A percentile compares a stretch with the other conserved stretches of the same genome.
phyloP scores from a whole-genome alignment of 2,797 vertebrate species.

The Gymnodraco acuticeps region DNA sequence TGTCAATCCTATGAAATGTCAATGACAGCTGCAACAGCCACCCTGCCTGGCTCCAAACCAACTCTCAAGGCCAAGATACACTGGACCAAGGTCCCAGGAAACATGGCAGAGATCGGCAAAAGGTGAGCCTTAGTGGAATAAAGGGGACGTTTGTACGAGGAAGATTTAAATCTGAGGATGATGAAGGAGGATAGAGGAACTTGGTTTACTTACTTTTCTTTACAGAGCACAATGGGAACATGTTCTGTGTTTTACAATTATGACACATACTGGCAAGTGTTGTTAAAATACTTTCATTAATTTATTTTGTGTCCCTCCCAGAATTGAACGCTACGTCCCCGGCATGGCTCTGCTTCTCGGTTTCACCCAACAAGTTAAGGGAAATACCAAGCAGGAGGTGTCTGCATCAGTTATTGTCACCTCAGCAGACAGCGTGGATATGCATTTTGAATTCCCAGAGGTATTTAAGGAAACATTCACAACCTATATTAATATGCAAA shows the following conservation, averaged over 20 bases:
- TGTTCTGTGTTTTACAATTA: not conserved
- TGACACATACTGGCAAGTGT: slow-evolving; percentile 10
- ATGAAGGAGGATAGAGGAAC: not conserved
- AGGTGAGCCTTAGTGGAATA: slow-evolving; percentile 61
- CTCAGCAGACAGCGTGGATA: slow-evolving; percentile 74
- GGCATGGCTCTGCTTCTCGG: slow-evolving; percentile 76
- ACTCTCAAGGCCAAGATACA: slow-evolving; percentile 69
- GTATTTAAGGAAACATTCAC: slow-evolving; percentile 57
- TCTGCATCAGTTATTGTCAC: slow-evolving; percentile 66
- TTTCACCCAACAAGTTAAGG: slow-evolving; percentile 72
- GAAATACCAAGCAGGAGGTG: slow-evolving; percentile 74
- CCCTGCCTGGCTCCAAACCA: slow-evolving; percentile 62
- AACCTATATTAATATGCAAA: slow-evolving; percentile 16
- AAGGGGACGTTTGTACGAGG: not conserved
- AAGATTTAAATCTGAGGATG: not conserved
- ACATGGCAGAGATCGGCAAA: slow-evolving; percentile 56
- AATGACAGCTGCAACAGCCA: slow-evolving; percentile 59
- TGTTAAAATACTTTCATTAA: slow-evolving; percentile 6
- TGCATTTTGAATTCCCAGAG: slow-evolving; percentile 82
- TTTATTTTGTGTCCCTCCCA: slow-evolving; percentile 42
- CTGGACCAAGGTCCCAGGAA: slow-evolving; percentile 77
- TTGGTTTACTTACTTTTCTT: not conserved
- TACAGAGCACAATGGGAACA: not conserved
- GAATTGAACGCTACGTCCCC: slow-evolving; percentile 79
- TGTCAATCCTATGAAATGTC: slow-evolving; percentile 83